Percentiles rank a stretch among this genome's conserved stretches.
These are phyloP conservation scores for Abrostola tripartita DNA, from an alignment of 2,888 invertebrate genomes.

Conservation along the genomic window DNA sequence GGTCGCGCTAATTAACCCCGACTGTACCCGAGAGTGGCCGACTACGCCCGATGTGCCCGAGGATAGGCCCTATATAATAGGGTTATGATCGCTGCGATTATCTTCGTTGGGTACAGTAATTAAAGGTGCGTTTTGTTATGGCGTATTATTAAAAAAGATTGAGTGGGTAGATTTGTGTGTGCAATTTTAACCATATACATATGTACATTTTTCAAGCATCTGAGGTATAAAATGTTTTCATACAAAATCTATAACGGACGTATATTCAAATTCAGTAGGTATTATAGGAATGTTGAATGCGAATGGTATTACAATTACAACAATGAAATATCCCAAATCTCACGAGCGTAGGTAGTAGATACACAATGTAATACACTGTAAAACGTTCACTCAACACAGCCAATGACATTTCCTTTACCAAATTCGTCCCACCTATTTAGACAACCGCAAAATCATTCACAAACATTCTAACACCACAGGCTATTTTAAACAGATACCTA, in stretches of 20 bases:
- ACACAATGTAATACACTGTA: background rate
- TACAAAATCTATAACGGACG: too few relatives aligned
- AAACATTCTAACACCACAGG: conserved; percentile 19
- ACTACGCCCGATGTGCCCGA: background rate
- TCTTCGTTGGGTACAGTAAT: conserved; percentile 37
- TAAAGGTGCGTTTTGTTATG: conserved; percentile 21
- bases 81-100: conserved; percentile 48
- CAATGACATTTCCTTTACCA: conserved; percentile 22
- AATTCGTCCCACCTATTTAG: conserved; percentile 37
- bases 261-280: too few relatives aligned
- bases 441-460: conserved; percentile 19
- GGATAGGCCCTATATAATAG: conserved; percentile 36
- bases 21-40: conserved; percentile 9
- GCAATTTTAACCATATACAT: too few relatives aligned
- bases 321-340: background rate
- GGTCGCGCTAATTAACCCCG: conserved; percentile 70
- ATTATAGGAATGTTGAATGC: too few relatives aligned
- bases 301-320: background rate
- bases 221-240: too few relatives aligned
- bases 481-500: conserved; percentile 46
- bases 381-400: background rate
- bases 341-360: background rate
- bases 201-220: too few relatives aligned
- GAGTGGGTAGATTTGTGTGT: conserved; percentile 1
- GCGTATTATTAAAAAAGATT: background rate